Evolutionary conservation across 2,797 vertebrate species (phyloP).

Genomic region (Chelon auratus): DNA sequence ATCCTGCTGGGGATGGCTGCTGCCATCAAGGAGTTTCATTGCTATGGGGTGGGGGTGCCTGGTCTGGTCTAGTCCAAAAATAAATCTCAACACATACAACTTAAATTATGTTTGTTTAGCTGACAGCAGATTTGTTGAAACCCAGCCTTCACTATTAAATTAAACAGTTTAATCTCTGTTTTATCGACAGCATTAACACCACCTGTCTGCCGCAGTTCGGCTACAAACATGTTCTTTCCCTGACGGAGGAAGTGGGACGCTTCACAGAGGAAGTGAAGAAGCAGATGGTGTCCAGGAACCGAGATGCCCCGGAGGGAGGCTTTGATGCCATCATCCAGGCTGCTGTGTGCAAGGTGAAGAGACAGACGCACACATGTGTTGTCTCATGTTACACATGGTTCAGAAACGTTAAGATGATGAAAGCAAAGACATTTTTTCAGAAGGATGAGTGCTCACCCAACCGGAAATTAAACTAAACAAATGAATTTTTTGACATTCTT

Average conservation of each 20-base stretch:
- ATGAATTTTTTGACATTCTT: background rate
- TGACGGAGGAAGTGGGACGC: slow-evolving; percentile 91
- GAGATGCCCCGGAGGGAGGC: slow-evolving; percentile 93
- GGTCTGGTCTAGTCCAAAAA: too few species aligned
- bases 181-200: slow-evolving; percentile 80
- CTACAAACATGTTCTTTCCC: slow-evolving; percentile 93
- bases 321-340: slow-evolving; percentile 98
- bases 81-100: too few species aligned
- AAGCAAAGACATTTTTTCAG: background rate
- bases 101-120: too few species aligned
- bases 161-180: slow-evolving; percentile 28
- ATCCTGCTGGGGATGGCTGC: too few species aligned
- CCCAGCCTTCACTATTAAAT: background rate
- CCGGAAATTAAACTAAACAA: background rate
- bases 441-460: background rate
- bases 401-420: background rate
- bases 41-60: too few species aligned
- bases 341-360: slow-evolving; percentile 90
- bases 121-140: too few species aligned
- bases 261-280: slow-evolving; percentile 96
- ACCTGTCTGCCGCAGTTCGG: slow-evolving; percentile 94
- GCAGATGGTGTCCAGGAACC: slow-evolving; percentile 93
- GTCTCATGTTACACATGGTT: slow-evolving; percentile 6
- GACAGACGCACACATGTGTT: background rate
- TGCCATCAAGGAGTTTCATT: too few species aligned